Evolutionary conservation across 2,888 invertebrate species (phyloP).

Genomic region (Scaptomyza caliginosa): DNA sequence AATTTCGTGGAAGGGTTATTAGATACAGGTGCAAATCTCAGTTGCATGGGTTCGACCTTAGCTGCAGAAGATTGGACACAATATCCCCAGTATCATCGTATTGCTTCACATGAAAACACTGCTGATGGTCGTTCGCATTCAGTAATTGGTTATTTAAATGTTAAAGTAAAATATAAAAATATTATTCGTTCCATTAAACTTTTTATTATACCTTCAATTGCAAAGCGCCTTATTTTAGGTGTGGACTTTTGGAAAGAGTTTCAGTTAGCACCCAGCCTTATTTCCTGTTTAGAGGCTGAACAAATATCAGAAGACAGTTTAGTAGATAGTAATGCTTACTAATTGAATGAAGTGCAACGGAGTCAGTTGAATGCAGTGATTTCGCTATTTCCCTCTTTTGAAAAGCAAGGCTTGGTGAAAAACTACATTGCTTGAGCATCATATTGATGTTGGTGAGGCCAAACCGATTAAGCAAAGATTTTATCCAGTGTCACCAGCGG

Average conservation of each 20-base stretch:
- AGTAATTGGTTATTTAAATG: neutral
- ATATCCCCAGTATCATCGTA: neutral
- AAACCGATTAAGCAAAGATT: too few species aligned
- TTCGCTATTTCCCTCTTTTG: too few species aligned
- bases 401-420: neutral
- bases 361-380: too few species aligned
- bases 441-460: too few species aligned
- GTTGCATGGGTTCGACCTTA: neutral
- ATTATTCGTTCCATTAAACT: too few species aligned
- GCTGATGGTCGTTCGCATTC: neutral
- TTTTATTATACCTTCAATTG: too few species aligned
- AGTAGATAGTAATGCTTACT: too few species aligned
- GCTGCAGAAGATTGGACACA: neutral
- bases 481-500: too few species aligned
- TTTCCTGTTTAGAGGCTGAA: neutral
- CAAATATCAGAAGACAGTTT: neutral
- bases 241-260: neutral
- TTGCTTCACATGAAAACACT: neutral
- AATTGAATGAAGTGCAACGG: too few species aligned
- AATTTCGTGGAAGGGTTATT: neutral
- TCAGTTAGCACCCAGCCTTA: neutral
- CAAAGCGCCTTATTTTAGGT: neutral
- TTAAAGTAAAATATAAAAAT: neutral
- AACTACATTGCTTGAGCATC: too few species aligned
- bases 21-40: neutral